phyloP scores from a whole-genome alignment of 2,888 invertebrate species.

The Leucozona laternaria region DNA sequence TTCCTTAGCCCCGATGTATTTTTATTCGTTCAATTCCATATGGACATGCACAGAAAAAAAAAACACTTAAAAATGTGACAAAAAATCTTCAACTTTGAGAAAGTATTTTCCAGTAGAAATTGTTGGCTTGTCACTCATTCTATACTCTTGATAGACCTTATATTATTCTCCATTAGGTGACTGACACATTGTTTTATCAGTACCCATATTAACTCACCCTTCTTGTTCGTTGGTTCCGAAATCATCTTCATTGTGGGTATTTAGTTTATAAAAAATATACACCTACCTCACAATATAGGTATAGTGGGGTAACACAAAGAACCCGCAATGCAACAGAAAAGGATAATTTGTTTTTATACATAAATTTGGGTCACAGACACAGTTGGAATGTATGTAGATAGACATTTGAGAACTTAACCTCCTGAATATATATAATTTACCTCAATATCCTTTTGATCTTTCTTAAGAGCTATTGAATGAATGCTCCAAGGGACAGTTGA shows the following conservation, averaged over 20 bases:
- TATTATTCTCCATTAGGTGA: background rate
- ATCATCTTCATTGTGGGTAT: background rate
- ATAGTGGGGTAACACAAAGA: background rate
- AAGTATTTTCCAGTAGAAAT: background rate
- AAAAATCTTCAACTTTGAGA: slow-evolving; percentile 6
- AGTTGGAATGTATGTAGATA: background rate
- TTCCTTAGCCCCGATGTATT: no score
- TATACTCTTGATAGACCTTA: background rate
- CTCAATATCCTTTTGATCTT: slow-evolving; percentile 11
- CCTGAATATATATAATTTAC: background rate
- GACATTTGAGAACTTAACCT: background rate
- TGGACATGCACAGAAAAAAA: background rate
- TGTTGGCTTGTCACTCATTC: background rate
- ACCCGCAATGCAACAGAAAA: background rate
- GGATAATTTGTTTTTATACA: background rate
- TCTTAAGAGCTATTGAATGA: background rate
- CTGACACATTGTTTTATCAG: background rate
- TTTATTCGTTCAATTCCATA: background rate
- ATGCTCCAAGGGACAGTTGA: slow-evolving; percentile 2
- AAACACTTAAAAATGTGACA: background rate
- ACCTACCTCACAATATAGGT: background rate
- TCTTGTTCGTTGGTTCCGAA: background rate
- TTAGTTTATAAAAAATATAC: background rate
- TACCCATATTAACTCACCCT: background rate
- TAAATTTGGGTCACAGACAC: slow-evolving; percentile 10